Conservation (phyloP, 2,797 vertebrate species). For the Chelidonichthys spinosus region DNA sequence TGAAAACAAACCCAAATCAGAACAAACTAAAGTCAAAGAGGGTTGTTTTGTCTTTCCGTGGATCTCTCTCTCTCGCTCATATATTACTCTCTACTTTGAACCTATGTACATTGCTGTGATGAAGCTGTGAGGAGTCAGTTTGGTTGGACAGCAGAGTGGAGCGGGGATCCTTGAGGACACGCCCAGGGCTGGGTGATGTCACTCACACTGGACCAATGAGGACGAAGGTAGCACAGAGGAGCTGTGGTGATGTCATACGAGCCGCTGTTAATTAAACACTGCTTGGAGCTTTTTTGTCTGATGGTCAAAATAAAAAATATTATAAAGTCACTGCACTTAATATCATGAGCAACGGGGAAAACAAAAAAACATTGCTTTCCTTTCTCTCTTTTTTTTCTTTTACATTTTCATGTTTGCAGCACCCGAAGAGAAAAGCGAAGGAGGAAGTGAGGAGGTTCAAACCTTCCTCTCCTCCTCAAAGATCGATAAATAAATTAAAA, state of each 20-base stretch:
- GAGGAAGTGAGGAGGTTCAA: slow-evolving; percentile 41
- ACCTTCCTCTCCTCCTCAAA: slow-evolving; percentile 62
- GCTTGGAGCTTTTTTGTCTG: slow-evolving; percentile 54
- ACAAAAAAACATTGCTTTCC: slow-evolving; percentile 38
- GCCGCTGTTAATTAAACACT: slow-evolving; percentile 27
- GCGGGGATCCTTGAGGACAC: slow-evolving; percentile 48
- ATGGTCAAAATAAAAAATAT: slow-evolving; percentile 62
- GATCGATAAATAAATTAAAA: slow-evolving; percentile 86
- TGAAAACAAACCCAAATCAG: slow-evolving; percentile 69
- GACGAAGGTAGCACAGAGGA: slow-evolving; percentile 56
- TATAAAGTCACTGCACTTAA: slow-evolving; percentile 75
- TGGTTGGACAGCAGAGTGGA: slow-evolving; percentile 65
- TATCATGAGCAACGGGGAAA: slow-evolving; percentile 68
- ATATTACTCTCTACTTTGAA: slow-evolving; percentile 87
- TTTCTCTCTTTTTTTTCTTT: slow-evolving; percentile 25
- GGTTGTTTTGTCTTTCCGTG: slow-evolving; percentile 45
- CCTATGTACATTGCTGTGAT: slow-evolving; percentile 84
- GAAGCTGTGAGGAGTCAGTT: slow-evolving; percentile 63
- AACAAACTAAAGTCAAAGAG: slow-evolving; percentile 55
- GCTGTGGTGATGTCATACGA: slow-evolving; percentile 45
- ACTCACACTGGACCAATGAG: slow-evolving; percentile 50
- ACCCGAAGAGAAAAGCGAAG: slow-evolving; percentile 61
- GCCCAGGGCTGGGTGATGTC: slow-evolving; percentile 45
- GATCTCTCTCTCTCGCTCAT: slow-evolving; percentile 81
- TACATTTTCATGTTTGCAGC: slow-evolving; percentile 44